Percentiles rank a stretch among this genome's conserved stretches.
phyloP scores from a whole-genome alignment of 2,888 invertebrate genomes.

The Pycnomerus fuliginosus region DNA sequence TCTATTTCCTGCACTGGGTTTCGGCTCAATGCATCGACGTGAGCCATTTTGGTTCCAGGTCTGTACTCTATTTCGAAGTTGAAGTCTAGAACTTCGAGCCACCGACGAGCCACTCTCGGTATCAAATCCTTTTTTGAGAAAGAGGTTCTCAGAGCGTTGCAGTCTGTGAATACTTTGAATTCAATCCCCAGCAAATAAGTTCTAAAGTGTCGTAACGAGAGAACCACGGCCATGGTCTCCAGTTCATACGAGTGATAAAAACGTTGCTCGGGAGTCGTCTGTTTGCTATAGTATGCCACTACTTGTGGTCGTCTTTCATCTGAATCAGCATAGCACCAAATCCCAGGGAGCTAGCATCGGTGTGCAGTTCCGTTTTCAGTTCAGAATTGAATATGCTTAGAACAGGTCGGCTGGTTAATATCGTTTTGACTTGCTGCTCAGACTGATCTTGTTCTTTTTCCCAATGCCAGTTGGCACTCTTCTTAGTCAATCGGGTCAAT shows the following conservation, averaged over 20 bases:
- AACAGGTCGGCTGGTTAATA: constrained; percentile 21
- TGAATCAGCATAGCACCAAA: constrained; percentile 37
- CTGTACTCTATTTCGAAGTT: background rate
- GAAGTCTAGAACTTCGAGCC: constrained; percentile 16
- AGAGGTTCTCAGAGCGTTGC: constrained; percentile 37
- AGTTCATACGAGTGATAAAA: constrained; percentile 38
- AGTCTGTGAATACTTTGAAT: constrained; percentile 40
- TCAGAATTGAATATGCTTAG: constrained; percentile 34
- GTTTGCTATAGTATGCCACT: constrained; percentile 32
- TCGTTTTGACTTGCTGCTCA: background rate
- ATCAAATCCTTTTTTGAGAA: constrained; percentile 35
- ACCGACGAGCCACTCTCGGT: constrained; percentile 39
- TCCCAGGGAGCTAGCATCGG: constrained; percentile 34
- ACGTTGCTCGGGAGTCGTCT: constrained; percentile 30
- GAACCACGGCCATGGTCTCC: constrained; percentile 41
- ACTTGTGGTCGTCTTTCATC: constrained; percentile 21
- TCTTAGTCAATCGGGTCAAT: constrained; percentile 18
- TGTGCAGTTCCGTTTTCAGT: constrained; percentile 31
- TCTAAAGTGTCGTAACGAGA: constrained; percentile 32
- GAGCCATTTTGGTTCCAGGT: background rate
- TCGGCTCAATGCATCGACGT: background rate
- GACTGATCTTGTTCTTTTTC: background rate
- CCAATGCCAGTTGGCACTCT: constrained; percentile 21
- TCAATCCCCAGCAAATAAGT: constrained; percentile 31
- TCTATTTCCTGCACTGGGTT: background rate